These are phyloP conservation scores for Haemorhous mexicanus DNA, from an alignment of 2,113 vertebrate genomes.

Conservation along the genomic window DNA sequence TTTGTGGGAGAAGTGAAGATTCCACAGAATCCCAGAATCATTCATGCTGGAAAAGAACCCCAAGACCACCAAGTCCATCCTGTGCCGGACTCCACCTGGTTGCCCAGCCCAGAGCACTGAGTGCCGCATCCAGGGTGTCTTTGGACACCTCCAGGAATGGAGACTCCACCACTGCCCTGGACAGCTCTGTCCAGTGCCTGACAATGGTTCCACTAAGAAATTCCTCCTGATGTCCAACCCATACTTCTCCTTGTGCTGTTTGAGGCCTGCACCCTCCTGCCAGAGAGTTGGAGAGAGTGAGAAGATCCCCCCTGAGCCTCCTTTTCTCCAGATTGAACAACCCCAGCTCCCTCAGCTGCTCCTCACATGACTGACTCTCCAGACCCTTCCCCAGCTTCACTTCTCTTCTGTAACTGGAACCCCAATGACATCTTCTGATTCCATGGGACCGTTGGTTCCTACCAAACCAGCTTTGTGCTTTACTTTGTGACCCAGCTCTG, in stretches of 20 bases:
- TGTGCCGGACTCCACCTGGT: fast-evolving
- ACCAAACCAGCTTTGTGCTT: neutral
- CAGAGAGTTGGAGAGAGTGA: neutral
- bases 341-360: neutral
- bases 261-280: neutral
- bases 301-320: neutral
- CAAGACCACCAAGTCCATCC: neutral
- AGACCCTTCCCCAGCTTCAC: neutral
- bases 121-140: neutral
- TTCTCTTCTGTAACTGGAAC: neutral
- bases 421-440: neutral
- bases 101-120: neutral
- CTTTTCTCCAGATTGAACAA: neutral
- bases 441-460: neutral
- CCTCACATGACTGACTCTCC: neutral
- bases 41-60: neutral
- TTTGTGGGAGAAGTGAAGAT: neutral
- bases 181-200: neutral
- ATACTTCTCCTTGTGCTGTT: neutral
- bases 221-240: neutral
- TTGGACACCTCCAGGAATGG: neutral
- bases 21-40: neutral
- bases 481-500: neutral
- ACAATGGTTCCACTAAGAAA: neutral
- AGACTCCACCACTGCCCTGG: neutral